phyloP scores from a whole-genome alignment of 1,140 invertebrate genomes.

The Sminthurides bifidus region DNA sequence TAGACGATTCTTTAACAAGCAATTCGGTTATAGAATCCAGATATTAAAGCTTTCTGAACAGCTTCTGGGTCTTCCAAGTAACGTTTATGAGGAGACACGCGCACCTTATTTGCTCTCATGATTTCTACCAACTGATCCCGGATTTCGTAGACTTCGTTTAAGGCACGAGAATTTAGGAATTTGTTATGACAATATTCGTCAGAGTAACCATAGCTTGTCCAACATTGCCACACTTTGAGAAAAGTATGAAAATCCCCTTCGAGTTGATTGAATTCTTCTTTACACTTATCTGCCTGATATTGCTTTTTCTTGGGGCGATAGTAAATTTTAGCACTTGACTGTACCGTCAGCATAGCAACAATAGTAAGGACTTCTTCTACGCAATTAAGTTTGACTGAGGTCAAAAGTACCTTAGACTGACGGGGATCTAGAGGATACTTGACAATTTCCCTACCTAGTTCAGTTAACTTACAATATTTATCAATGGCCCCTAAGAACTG shows the following conservation, averaged over 20 bases:
- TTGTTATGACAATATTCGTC: neutral
- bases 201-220: neutral
- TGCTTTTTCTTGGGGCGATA: neutral
- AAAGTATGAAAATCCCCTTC: neutral
- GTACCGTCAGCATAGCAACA: conserved; percentile 97
- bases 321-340: conserved; percentile 27
- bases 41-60: no score
- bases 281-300: neutral
- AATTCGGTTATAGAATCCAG: no score
- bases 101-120: no score
- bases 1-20: no score
- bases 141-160: neutral
- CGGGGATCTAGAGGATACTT: conserved; percentile 98
- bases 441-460: conserved; percentile 92
- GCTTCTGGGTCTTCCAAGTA: no score
- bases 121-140: neutral
- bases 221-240: neutral
- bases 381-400: conserved; percentile 90
- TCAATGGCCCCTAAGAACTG: conserved; percentile 94
- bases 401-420: conserved; percentile 95
- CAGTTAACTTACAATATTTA: conserved; percentile 88
- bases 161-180: neutral
- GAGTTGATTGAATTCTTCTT: neutral
- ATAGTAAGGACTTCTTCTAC: conserved; percentile 98
- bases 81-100: no score